Evolutionary conservation across 2,113 vertebrate species (phyloP).

Genomic region (Leptosomus discolor): DNA sequence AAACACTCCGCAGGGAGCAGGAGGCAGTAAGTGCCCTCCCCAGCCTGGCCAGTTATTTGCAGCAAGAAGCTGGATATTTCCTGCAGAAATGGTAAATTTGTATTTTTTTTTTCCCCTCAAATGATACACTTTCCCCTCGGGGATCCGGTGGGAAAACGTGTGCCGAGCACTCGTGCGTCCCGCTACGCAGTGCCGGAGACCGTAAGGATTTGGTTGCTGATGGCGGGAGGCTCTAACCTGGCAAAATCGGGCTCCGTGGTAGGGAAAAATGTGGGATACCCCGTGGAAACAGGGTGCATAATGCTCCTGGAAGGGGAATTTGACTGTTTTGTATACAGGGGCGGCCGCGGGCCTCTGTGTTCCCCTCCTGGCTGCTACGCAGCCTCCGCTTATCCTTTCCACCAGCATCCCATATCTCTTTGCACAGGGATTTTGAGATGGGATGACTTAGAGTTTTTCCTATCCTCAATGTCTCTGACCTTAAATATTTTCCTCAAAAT

Average conservation of each 20-base stretch:
- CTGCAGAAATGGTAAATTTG: background rate
- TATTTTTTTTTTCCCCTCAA: fast-evolving
- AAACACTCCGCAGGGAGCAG: background rate
- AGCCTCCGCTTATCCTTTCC: background rate
- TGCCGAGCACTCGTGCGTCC: fast-evolving
- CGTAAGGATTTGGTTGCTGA: background rate
- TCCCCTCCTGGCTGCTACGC: background rate
- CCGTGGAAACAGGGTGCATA: fast-evolving
- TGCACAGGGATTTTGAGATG: background rate
- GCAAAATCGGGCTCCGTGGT: fast-evolving
- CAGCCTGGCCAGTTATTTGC: background rate
- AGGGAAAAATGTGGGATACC: background rate
- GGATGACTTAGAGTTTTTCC: background rate
- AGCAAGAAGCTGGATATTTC: background rate
- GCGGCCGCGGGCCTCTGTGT: fast-evolving
- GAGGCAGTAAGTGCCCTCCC: background rate
- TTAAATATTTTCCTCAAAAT: background rate
- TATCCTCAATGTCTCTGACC: background rate
- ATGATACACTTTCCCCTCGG: fast-evolving
- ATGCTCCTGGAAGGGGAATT: background rate
- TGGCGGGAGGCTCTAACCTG: background rate
- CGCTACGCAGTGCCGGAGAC: fast-evolving
- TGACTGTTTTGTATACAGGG: fast-evolving
- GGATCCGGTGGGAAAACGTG: fast-evolving
- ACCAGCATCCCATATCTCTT: fast-evolving